A percentile compares a stretch with the other conserved stretches of the same genome.
Evolutionary conservation across 2,113 vertebrate genomes (phyloP).

Genomic region (Stigmatopora argus): DNA sequence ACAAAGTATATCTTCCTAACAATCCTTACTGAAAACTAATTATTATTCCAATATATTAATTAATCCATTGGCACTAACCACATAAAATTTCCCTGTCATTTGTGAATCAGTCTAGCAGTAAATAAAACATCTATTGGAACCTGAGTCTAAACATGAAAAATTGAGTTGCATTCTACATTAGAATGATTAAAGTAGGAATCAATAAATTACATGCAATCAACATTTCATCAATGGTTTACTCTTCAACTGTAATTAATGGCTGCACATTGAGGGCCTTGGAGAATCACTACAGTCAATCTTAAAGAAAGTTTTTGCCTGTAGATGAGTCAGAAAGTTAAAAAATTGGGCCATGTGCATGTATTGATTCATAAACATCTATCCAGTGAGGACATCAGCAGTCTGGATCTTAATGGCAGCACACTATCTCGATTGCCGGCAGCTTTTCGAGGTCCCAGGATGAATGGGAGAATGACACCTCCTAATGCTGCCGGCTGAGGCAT

Average conservation of each 20-base stretch:
- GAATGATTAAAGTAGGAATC: neutral
- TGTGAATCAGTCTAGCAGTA: neutral
- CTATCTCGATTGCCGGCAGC: constrained; percentile 22
- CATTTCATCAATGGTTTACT: constrained; percentile 1
- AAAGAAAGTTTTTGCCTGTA: neutral
- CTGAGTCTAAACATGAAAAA: neutral
- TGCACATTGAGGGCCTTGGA: constrained; percentile 31
- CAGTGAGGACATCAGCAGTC: constrained; percentile 33
- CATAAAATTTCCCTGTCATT: constrained; percentile 1
- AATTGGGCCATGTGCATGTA: constrained; percentile 5
- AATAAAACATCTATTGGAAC: neutral
- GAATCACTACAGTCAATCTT: constrained; percentile 26
- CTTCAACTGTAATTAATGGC: constrained; percentile 29
- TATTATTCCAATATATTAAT: neutral
- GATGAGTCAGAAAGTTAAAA: constrained; percentile 9
- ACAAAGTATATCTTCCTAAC: neutral
- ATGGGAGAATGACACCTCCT: constrained; percentile 48
- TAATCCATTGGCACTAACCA: neutral
- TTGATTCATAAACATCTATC: constrained; percentile 32
- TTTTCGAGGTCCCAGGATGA: constrained; percentile 38
- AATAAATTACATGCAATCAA: constrained; percentile 15
- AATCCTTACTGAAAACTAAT: neutral
- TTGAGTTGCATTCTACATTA: neutral
- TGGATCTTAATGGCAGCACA: constrained; percentile 34
- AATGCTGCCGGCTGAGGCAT: constrained; percentile 45